Base-by-base conservation (phyloP, 2,113 vertebrate species). In the Sciurus niger region DNA sequence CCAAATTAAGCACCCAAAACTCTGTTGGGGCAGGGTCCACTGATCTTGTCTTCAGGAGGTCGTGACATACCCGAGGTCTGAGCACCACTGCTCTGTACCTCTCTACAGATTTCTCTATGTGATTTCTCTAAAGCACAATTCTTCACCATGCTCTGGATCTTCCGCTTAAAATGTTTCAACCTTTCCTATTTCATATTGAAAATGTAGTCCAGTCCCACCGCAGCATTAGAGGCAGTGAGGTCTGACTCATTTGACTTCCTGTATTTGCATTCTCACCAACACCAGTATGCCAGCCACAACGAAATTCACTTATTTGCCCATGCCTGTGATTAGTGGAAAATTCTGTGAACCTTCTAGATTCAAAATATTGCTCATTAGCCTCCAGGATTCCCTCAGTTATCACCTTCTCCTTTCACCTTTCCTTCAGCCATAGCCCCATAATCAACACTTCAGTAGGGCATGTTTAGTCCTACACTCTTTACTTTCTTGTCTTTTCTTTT, bases 111-210 rank as follows among this genome's bases (percentile, higher is more conserved):
- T 40, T 16, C 30, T 40, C 34, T 68, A 8, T 4, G 0, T 40
- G 20, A 37, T 30, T 96, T 96, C 92, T 34, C 80, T 73, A 77
- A 83, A 73, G 80, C 34, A 46, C 5, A 58, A 28, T 93, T 92
- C 48, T 72, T 72, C 17, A 78, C 6, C 4, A 30, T 18, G 65
- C 12, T 68, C 28, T 11, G 70, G 51, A 37, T 55, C 24, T 22
- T 70, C 37, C 46, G 40, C 65, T 76, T 91, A 89, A 94, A 88
- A 79, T 37, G 37, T 16, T 86, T 79, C 63, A 95, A 8, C 3
- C 30, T 51, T 48, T 80, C 20, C 25, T 76, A 51, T 65, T 79
- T 84, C 24, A 84, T 79, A 55, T 93, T 93, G 32, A 74, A 80
- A 97, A 37, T 60, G 77, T 8, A 90, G 48, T 12, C 14, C 48